Base-by-base conservation (phyloP, 1,140 invertebrate genomes). In the Pseudomyrmex cubaensis region DNA sequence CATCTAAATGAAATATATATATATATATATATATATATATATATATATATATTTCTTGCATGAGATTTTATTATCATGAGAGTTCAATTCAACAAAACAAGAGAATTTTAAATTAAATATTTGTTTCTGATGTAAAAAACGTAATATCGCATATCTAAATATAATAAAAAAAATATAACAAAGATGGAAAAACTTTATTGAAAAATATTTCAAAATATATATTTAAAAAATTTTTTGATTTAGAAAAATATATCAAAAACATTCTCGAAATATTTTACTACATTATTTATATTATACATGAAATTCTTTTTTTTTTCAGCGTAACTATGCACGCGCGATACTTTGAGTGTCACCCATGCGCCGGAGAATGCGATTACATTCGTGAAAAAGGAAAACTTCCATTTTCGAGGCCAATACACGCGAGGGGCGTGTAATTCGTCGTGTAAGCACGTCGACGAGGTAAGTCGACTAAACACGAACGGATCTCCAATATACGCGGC, bases 401-500 rank as follows among this genome's bases (percentile, higher is more conserved):
- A 67, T 25, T 57, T 56, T 61, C 10, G 46, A 67, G 35, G 64
- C 72, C 46, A 64, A 76, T 64, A 44, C 48, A 76, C 70, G 15
- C 15, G 13, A 44, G 22, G 2, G 46, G 25, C 35, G 54, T 67
- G 69, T 62, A 85, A 82, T 74, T 85, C 69, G 17, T 44, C 52
- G 69, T 73, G 67, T 67, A 73, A 82, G 83, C 69, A 82, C 54
- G 70, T 74, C 54, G 67, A 73, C 62, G 46, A 59, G 15, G 77
- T 67, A 62, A 82, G 66, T 82, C 76, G 48, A 82, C 48, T 82
- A 84, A 87, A 87, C 74, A 69, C 62, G 83, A 78, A 74, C 69
- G 62, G 52, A 86, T 74, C 59, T 69, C 20, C 80, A 61, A 86
- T 87, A 84, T 64, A 84, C 46, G 12, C 69, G 57, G 22, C 44